Conservation (phyloP, 2,888 invertebrate genomes). For the Apoda limacodes region DNA sequence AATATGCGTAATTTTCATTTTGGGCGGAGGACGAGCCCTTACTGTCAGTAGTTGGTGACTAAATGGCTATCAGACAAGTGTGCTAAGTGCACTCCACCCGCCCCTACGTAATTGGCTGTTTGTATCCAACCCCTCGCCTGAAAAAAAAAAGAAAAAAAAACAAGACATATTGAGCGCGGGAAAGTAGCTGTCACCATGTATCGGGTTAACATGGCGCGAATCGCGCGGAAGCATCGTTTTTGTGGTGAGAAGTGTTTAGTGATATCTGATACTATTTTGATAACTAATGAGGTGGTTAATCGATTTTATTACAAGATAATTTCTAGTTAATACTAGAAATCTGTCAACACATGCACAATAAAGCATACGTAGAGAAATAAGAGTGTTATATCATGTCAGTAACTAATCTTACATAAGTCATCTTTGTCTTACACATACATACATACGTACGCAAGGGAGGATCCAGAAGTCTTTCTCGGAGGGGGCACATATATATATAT, state of each 20-base stretch:
- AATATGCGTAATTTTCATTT: conserved; percentile 22
- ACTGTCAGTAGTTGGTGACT: conserved; percentile 51
- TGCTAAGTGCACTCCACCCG: conserved; percentile 53
- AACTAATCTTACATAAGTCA: too few species aligned
- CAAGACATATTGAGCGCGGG: conserved; percentile 66
- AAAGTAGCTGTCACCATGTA: conserved; percentile 56
- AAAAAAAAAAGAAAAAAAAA: conserved; percentile 64
- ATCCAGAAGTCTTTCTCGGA: too few species aligned
- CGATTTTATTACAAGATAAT: conserved; percentile 19
- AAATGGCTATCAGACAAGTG: conserved; percentile 54
- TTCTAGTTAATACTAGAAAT: conserved; percentile 3
- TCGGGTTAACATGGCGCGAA: conserved; percentile 43
- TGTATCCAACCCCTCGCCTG: conserved; percentile 62
- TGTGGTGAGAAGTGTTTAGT: conserved; percentile 53
- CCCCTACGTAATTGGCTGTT: conserved; percentile 66
- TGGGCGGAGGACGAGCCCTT: conserved; percentile 41
- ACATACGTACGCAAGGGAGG: too few species aligned
- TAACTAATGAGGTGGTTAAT: conserved; percentile 23
- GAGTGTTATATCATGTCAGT: too few species aligned
- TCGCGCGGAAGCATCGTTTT: conserved; percentile 40
- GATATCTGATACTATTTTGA: conserved; percentile 47
- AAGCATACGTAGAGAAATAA: too few species aligned
- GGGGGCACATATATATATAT: too few species aligned
- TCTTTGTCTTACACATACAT: too few species aligned
- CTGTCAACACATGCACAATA: too few species aligned